Evolutionary conservation across 2,113 vertebrate genomes (phyloP).

Genomic region (Puma concolor): DNA sequence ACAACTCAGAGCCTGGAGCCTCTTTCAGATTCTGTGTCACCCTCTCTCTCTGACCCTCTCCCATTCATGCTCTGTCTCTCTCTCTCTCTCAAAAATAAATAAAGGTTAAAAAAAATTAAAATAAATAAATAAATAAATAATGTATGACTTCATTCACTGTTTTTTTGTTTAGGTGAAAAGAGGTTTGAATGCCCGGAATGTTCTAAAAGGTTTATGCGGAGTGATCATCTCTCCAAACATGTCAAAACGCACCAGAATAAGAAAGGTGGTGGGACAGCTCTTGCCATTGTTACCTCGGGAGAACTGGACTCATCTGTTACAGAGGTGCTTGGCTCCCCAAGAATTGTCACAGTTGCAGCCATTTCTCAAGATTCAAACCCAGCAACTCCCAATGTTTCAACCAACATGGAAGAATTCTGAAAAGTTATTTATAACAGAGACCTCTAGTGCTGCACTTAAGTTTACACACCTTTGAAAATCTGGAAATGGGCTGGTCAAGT

Average conservation of each 20-base stretch:
- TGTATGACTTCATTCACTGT: constrained; percentile 32
- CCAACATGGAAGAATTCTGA: constrained; percentile 96
- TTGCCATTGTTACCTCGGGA: constrained; percentile 98
- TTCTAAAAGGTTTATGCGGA: constrained; percentile 99
- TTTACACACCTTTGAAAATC: constrained; percentile 89
- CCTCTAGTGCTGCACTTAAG: constrained; percentile 89
- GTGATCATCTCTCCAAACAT: constrained; percentile 99
- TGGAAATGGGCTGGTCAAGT: constrained; percentile 88
- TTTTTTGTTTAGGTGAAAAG: constrained; percentile 94
- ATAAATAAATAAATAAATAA: not conserved
- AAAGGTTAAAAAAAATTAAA: too few species aligned
- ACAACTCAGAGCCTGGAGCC: too few species aligned
- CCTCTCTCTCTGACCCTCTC: too few species aligned
- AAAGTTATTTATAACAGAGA: constrained; percentile 83
- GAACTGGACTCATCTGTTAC: constrained; percentile 96
- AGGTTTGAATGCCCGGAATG: constrained; percentile 98
- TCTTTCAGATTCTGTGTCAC: too few species aligned
- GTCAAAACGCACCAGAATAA: constrained; percentile 99
- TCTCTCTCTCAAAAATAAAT: too few species aligned
- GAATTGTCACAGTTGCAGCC: constrained; percentile 96
- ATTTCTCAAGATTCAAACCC: constrained; percentile 98
- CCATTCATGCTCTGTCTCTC: too few species aligned
- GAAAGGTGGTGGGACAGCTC: constrained; percentile 94
- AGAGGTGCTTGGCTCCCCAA: constrained; percentile 94
- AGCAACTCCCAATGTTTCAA: constrained; percentile 95